Base-by-base conservation (phyloP, 2,888 invertebrate species). In the Galerucella nymphaeae region DNA sequence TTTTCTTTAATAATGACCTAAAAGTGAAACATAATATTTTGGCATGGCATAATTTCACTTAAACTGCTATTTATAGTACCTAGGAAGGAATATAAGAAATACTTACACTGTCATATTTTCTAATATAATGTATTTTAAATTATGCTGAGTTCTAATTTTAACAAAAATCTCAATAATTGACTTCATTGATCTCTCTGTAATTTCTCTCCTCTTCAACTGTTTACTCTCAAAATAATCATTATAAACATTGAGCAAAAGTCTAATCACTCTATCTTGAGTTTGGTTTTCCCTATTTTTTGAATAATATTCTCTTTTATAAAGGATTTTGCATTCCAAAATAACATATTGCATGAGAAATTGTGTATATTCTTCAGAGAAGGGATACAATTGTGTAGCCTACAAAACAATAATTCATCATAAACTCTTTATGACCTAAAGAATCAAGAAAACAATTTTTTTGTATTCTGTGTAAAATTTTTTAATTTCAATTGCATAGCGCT, bases 301-400 rank as follows among this genome's bases (percentile, higher is more conserved):
- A 50, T 67, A 69, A 48, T 72, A 68, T 23, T 66, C 48, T 55
- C 62, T 68, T 66, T 75, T 70, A 66, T 79, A 78, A 10, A 83
- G 77, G 23, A 80, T 78, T 66, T 80, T 78, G 62, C 77, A 80
- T 76, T 83, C 82, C 73, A 83, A 74, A 67, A 80, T 76, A 38
- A 83, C 77, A 75, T 83, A 83, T 58, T 76, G 77, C 30, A 80
- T 73, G 68, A 83, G 74, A 20, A 83, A 64, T 55, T 74, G 73
- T 55, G 77, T 67, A 14, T 81, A 75, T 66, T 78, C 76, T 59
- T 72, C 73, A 41, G 77, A 76, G 65, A 75, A 72, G 1, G 81
- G 81, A 70, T 81, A 80, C 30, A 64, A 75, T 38, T 66, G 72
- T 30, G 78, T 72, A 23, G 71, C 65, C 81, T 81, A 68, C 68